Conservation (phyloP, 2,113 vertebrate species). For the Eretmochelys imbricata region DNA sequence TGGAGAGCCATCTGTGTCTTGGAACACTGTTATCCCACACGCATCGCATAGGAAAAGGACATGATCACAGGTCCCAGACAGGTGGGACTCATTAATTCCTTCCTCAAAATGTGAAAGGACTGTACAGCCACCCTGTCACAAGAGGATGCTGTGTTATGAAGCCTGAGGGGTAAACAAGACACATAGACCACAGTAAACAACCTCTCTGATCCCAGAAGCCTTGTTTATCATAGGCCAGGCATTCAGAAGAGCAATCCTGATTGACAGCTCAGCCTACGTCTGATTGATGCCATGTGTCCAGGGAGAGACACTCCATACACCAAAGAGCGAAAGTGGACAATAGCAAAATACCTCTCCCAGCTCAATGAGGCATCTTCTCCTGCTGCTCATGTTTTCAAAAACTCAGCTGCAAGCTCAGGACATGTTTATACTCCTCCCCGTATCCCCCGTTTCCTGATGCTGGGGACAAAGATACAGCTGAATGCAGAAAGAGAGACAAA, state of each 20-base stretch:
- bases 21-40: neutral
- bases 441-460: neutral
- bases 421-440: neutral
- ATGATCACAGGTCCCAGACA: accelerated
- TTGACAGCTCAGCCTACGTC: neutral
- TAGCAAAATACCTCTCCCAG: neutral
- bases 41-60: neutral
- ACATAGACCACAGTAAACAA: accelerated
- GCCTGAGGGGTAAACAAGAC: neutral
- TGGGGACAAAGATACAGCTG: neutral
- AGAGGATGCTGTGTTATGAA: neutral
- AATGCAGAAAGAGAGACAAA: neutral
- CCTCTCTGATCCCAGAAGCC: neutral
- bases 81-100: neutral
- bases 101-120: neutral
- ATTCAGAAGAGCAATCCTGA: neutral
- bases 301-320: neutral
- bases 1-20: neutral
- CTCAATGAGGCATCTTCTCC: neutral
- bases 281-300: neutral
- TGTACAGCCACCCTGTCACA: neutral
- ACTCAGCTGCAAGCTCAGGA: neutral
- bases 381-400: neutral
- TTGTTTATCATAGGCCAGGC: neutral
- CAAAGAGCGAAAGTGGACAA: neutral